Evolutionary conservation across 1,140 invertebrate genomes (phyloP), one percentile per base, ranked within the genome.

Genomic region (Nymphalis io): DNA sequence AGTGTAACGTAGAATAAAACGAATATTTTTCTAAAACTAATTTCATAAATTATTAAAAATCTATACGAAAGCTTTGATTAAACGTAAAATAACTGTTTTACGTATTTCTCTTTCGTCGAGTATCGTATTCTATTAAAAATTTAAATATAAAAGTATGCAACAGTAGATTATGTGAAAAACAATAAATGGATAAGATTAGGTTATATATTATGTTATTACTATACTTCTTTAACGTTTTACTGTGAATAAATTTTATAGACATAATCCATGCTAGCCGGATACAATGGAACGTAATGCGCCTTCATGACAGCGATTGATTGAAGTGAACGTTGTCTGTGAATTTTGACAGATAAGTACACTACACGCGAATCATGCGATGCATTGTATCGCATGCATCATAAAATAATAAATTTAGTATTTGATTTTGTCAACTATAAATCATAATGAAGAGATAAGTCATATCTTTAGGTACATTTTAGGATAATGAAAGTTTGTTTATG

Each of bases 401-500:
- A 70, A 73, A 60, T 44, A 62, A 61, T 62, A 57, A 62, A 69
- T 55, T 65, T 62, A 53, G 21, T 48, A 70, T 48, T 70, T 33
- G 27, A 33, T 33, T 33, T 33, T 44, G 48, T 63, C 40, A 42
- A 57, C 39, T 71, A 27, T 70, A 60, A 67, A 51, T 68, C 40
- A 64, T 69, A 73, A 72, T 77, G 72, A 67, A 74, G 68, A 64
- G 44, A 73, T 67, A 51, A 72, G 58, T 64, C 39, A 38, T 60
- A 63, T 40, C 57, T 53, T 40, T 65, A 60, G 38, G 60, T 51
- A 60, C 55, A 71, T 59, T 63, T 66, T 33, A 69, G 68, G 69
- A 86, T 85, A 82, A 87, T 88, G 84, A 75, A 80, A 78, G 62
- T 76, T 80, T 73, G 72, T 80, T 78, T 72, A 73, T 73, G 69